Evolutionary conservation across 2,888 invertebrate genomes (phyloP).

Genomic region (Lochmaea capreae): DNA sequence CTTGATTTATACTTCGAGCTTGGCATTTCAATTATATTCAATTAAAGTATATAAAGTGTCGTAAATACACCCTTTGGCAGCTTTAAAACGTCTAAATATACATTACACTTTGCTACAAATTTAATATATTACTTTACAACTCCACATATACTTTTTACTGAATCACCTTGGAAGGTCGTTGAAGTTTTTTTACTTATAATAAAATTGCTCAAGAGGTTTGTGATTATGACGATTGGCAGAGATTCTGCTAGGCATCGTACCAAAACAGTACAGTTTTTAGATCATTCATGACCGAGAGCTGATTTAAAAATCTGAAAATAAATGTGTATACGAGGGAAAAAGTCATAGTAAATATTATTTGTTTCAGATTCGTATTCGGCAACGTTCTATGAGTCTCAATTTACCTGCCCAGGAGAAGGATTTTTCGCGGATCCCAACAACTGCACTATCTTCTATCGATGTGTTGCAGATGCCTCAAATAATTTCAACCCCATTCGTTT

Average conservation of each 20-base stretch:
- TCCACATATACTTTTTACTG: too few relatives aligned
- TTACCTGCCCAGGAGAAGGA: conserved; percentile 68
- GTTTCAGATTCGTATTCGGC: conserved; percentile 1
- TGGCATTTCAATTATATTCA: background rate
- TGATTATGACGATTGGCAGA: too few relatives aligned
- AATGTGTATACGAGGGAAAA: too few relatives aligned
- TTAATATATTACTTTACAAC: too few relatives aligned
- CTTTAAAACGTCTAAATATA: background rate
- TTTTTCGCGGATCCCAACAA: conserved; percentile 76
- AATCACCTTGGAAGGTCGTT: conserved; percentile 1
- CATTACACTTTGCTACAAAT: background rate
- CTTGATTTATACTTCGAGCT: too few relatives aligned
- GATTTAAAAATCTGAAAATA: too few relatives aligned
- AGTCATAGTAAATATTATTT: too few relatives aligned
- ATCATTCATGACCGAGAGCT: too few relatives aligned
- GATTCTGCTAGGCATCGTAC: too few relatives aligned
- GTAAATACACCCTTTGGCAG: background rate
- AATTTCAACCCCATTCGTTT: conserved; percentile 73
- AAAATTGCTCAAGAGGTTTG: too few relatives aligned
- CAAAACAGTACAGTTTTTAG: too few relatives aligned
- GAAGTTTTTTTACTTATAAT: background rate
- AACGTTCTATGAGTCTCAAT: conserved; percentile 24
- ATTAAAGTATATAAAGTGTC: background rate
- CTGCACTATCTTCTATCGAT: conserved; percentile 81
- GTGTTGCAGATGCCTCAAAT: conserved; percentile 72